These are phyloP conservation scores for Perizoma affinitatum DNA, from an alignment of 2,888 invertebrate species.

Conservation along the genomic window DNA sequence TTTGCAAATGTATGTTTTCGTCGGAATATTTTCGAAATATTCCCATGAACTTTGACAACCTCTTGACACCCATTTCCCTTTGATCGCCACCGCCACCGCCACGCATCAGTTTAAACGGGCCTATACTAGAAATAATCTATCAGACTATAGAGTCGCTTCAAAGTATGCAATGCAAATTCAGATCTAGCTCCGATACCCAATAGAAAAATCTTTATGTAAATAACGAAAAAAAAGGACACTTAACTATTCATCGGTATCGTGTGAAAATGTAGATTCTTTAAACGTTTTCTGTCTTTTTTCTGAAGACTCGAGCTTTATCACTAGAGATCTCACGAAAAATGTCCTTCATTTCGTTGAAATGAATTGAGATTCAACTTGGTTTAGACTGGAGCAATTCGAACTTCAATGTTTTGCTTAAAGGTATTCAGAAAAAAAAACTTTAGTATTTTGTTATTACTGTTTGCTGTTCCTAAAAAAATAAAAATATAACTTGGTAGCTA, in stretches of 20 bases:
- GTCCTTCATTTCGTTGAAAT: neutral
- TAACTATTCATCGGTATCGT: constrained; percentile 28
- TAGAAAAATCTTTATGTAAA: constrained; percentile 38
- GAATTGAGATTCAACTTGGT: neutral
- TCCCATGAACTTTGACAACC: too few species aligned
- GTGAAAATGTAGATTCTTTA: constrained; percentile 36
- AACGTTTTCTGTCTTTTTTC: constrained; percentile 26
- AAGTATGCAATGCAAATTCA: constrained; percentile 28
- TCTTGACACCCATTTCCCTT: too few species aligned
- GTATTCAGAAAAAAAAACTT: too few species aligned
- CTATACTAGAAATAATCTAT: too few species aligned
- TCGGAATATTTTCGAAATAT: too few species aligned
- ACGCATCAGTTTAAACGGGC: too few species aligned
- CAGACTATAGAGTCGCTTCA: neutral
- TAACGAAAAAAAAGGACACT: constrained; percentile 27
- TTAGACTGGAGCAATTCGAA: neutral
- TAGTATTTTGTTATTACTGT: too few species aligned
- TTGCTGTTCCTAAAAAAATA: too few species aligned
- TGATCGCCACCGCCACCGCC: too few species aligned
- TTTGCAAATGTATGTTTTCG: too few species aligned
- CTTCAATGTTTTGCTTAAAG: too few species aligned
- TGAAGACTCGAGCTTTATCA: constrained; percentile 5
- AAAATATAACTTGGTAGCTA: too few species aligned
- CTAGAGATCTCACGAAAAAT: neutral
- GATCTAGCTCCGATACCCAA: constrained; percentile 27